phyloP scores from a whole-genome alignment of 1,140 invertebrate genomes.

The Ditylenchus dipsaci region DNA sequence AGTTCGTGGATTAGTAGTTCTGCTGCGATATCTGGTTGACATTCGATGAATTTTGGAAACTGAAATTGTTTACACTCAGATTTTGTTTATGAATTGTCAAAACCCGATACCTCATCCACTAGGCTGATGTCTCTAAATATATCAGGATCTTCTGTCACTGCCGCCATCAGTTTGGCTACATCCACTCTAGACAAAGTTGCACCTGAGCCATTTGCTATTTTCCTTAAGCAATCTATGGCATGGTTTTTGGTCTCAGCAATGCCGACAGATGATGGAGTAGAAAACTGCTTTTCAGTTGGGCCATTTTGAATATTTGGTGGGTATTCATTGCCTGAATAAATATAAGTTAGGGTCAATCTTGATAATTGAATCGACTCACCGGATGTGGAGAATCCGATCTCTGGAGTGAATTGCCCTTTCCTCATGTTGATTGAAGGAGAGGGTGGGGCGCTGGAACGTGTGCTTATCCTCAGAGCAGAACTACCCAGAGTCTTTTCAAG shows the following conservation, averaged over 20 bases:
- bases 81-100: background rate
- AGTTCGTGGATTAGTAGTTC: conserved; percentile 24
- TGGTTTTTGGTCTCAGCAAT: background rate
- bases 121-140: conserved; percentile 1
- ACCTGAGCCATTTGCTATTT: conserved; percentile 14
- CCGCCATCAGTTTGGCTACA: conserved; percentile 4
- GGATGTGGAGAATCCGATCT: too few species aligned
- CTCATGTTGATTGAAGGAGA: conserved; percentile 1
- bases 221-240: conserved; percentile 13
- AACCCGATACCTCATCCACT: background rate
- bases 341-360: too few species aligned
- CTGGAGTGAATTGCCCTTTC: background rate
- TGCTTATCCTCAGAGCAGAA: conserved; percentile 1
- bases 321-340: too few species aligned
- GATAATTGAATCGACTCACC: too few species aligned
- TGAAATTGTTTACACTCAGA: conserved; percentile 13
- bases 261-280: too few species aligned
- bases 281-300: too few species aligned
- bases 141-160: conserved; percentile 7
- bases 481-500: conserved; percentile 7
- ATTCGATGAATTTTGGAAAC: conserved; percentile 22
- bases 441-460: conserved; percentile 9
- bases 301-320: too few species aligned
- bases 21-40: conserved; percentile 30
- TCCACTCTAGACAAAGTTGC: conserved; percentile 18